Evolutionary conservation across 2,113 vertebrate species (phyloP).

Genomic region (Chrysochloris asiatica): DNA sequence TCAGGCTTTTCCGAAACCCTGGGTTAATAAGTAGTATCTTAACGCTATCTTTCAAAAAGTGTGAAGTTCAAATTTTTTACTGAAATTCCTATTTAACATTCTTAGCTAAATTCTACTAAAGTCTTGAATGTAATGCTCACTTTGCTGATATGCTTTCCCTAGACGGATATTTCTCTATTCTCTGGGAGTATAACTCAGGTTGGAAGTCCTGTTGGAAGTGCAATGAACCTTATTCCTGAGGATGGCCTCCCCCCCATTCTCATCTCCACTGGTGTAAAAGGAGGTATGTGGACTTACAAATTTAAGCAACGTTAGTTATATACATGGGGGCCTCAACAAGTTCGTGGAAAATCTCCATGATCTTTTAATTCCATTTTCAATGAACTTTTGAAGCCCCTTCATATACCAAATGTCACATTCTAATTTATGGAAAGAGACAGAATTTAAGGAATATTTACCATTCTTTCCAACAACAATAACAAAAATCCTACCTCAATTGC

Average conservation of each 20-base stretch:
- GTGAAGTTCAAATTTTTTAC: slow-evolving; percentile 36
- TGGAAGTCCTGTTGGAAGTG: slow-evolving; percentile 96
- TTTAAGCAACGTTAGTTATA: background rate
- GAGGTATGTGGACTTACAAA: slow-evolving; percentile 88
- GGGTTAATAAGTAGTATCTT: slow-evolving; percentile 17
- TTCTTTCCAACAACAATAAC: background rate
- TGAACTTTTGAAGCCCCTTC: too few relatives aligned
- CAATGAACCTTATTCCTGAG: slow-evolving; percentile 97
- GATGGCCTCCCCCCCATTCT: slow-evolving; percentile 99
- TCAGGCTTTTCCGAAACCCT: background rate
- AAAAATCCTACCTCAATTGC: background rate
- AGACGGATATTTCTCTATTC: slow-evolving; percentile 88
- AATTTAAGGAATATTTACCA: background rate
- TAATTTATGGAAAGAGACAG: background rate
- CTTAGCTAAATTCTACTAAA: slow-evolving; percentile 30
- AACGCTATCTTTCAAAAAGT: slow-evolving; percentile 2
- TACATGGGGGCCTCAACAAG: background rate
- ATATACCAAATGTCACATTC: background rate
- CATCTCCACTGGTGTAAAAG: slow-evolving; percentile 99
- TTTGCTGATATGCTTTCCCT: slow-evolving; percentile 68
- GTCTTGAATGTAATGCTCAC: slow-evolving; percentile 47
- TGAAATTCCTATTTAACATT: slow-evolving; percentile 38
- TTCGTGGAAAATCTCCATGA: too few relatives aligned
- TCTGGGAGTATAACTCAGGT: slow-evolving; percentile 90
- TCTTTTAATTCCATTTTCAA: too few relatives aligned